Conservation (phyloP, 2,888 invertebrate species). For the Spatulosminthurus flaviceps region DNA sequence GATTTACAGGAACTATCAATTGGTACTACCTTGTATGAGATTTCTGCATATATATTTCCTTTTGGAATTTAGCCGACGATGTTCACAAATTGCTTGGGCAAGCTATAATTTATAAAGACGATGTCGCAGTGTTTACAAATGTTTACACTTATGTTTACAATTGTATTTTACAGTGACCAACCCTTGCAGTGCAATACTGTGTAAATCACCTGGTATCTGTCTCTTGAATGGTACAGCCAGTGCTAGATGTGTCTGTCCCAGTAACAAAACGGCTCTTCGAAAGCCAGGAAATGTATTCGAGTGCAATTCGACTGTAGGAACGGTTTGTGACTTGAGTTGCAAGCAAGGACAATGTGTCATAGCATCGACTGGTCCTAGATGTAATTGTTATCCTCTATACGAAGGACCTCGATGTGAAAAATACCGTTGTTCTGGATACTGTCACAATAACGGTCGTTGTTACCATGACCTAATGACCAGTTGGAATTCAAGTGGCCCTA, state of each 20-base stretch:
- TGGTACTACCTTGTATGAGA: no score
- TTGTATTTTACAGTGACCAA: conserved; percentile 62
- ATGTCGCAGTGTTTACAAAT: no score
- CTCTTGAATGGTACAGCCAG: conserved; percentile 60
- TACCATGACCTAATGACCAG: conserved; percentile 64
- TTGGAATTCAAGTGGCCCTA: conserved; percentile 60
- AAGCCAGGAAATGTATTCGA: conserved; percentile 48
- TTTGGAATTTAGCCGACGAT: no score
- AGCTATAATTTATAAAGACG: no score
- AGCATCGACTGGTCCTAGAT: conserved; percentile 69
- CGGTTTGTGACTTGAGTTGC: conserved; percentile 70
- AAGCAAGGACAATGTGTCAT: conserved; percentile 70
- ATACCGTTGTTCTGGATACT: conserved; percentile 76
- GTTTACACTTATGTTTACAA: no score
- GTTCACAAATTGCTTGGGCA: no score
- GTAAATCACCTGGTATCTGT: conserved; percentile 60
- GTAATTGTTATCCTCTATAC: conserved; percentile 74
- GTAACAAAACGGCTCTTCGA: conserved; percentile 47
- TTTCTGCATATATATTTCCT: no score
- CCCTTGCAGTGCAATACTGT: conserved; percentile 71
- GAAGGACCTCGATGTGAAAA: conserved; percentile 75
- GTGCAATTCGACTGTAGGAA: conserved; percentile 49
- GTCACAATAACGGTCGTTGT: conserved; percentile 71
- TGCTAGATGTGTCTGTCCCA: conserved; percentile 61
- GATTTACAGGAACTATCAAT: no score